Conservation (phyloP, 2,888 invertebrate species). For the Ectobius pallidus region DNA sequence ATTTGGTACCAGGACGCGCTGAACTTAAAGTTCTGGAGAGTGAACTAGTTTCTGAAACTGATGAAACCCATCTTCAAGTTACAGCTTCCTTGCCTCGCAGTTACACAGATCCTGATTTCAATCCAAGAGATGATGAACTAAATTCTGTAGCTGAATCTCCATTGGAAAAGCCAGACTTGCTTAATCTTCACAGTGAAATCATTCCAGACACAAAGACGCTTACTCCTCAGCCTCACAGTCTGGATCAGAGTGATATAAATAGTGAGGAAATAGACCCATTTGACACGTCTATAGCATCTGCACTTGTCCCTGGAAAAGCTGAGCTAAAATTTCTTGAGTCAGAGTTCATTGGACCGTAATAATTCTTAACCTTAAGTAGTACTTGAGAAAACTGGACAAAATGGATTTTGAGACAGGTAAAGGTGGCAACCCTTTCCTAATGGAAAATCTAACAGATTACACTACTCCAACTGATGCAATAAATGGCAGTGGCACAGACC, state of each 20-base stretch:
- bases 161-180: slow-evolving; percentile 47
- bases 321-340: slow-evolving; percentile 80
- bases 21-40: slow-evolving; percentile 79
- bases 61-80: too few relatives aligned
- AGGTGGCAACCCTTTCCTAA: slow-evolving; percentile 79
- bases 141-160: neutral
- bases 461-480: slow-evolving; percentile 34
- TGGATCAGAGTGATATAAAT: slow-evolving; percentile 53
- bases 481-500: slow-evolving; percentile 50
- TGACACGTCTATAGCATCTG: slow-evolving; percentile 79
- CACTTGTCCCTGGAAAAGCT: slow-evolving; percentile 75
- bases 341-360: slow-evolving; percentile 63
- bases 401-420: slow-evolving; percentile 59
- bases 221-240: slow-evolving; percentile 50
- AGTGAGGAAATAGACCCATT: slow-evolving; percentile 73
- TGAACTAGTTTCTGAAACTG: slow-evolving; percentile 65
- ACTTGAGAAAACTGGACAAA: neutral
- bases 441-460: slow-evolving; percentile 69
- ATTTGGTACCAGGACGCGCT: slow-evolving; percentile 77
- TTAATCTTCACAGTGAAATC: slow-evolving; percentile 47
- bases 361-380: neutral
- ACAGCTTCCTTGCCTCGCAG: slow-evolving; percentile 48
- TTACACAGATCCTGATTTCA: slow-evolving; percentile 50
- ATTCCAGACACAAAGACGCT: slow-evolving; percentile 53
- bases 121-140: slow-evolving; percentile 41